Base-by-base conservation (phyloP, 1,140 invertebrate genomes). In the Acarapis woodi region DNA sequence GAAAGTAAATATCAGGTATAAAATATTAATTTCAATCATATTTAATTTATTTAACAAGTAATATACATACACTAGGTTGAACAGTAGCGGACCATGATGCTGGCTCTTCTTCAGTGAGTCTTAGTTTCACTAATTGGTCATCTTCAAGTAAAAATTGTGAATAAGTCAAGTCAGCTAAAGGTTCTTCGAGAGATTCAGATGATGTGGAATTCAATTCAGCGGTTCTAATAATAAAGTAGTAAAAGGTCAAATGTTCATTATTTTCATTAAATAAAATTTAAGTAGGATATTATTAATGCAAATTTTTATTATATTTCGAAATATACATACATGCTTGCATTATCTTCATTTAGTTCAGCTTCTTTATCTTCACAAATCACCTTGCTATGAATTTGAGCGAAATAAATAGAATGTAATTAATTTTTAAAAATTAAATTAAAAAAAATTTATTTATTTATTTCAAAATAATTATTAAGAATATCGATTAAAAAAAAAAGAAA, bases 71-170 rank as follows among this genome's bases (percentile, higher is more conserved):
- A 46, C 80, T 79, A 47, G 77, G 77, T 10, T 79, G 75, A 24
- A 83, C 75, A 21, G 73, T 70, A 1, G 74, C 69, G 19, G 73
- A 77, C 83, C 82, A 93, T 0, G 76, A 76, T 51, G 88, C 82
- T 0, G 74, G 70, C 51, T 93, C 82, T 12, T 69, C 65, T 28
- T 72, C 67, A 2, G 68, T 67, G 14, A 88, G 55, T 1, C 73
- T 71, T 19, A 85, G 54, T n/a, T n/a, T n/a, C n/a, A n/a, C n/a
- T 20, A 67, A 62, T 1, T 74, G 68, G 51, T 88, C 79, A 2
- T 74, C 67, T 26, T 67, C 55, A 29, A 53, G n/a, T n/a, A n/a
- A n/a, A n/a, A n/a, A n/a, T n/a, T n/a, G n/a, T n/a, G n/a, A 39
- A 21, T 53, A 46, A 34, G 42, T 46, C 2, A 46, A 39, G 19